These are phyloP conservation scores for Ornithorhynchus anatinus DNA, from an alignment of 2,113 vertebrate genomes.

Conservation along the genomic window DNA sequence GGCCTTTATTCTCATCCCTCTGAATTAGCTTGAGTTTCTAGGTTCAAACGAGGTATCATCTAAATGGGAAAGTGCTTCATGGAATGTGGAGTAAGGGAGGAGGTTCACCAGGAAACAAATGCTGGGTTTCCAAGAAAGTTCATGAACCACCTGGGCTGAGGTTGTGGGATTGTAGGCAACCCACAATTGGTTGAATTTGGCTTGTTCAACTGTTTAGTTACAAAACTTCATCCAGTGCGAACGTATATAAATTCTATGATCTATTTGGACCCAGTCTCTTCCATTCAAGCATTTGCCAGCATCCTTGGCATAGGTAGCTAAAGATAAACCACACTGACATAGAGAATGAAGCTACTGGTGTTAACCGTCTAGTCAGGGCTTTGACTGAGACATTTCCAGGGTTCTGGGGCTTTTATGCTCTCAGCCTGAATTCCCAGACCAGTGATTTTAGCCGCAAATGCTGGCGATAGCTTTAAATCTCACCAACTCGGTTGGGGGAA, in stretches of 20 bases:
- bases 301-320: not conserved
- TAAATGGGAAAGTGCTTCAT: too few species aligned
- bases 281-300: not conserved
- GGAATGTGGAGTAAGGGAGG: too few species aligned
- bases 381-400: accelerated
- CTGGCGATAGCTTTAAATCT: not conserved
- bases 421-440: not conserved
- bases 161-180: too few species aligned
- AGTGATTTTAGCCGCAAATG: too few species aligned
- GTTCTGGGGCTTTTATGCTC: not conserved
- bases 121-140: too few species aligned
- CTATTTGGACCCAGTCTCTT: not conserved
- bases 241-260: not conserved
- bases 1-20: too few species aligned
- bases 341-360: not conserved
- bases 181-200: not conserved
- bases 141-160: not conserved
- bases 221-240: not conserved
- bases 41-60: too few species aligned
- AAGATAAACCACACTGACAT: not conserved
- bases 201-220: not conserved
- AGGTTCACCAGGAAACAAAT: too few species aligned
- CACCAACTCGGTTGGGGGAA: not conserved
- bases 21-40: too few species aligned
- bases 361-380: not conserved